Evolutionary conservation across 2,113 vertebrate species (phyloP).

Genomic region (Oncorhynchus kisutch): DNA sequence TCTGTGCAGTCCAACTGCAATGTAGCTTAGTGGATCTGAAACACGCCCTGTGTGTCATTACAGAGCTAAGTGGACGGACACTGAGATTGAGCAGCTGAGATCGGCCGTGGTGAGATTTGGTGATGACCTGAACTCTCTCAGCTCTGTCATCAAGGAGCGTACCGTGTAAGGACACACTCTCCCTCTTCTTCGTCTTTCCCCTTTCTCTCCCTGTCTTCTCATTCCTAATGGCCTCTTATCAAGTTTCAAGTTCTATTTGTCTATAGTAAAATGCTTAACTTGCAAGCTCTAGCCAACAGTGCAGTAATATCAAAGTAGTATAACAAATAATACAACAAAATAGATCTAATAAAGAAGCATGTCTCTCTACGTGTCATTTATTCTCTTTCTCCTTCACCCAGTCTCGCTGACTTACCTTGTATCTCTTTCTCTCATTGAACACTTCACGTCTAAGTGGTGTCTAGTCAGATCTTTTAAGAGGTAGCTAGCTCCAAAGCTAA

Average conservation of each 20-base stretch:
- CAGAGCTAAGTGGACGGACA: conserved; percentile 79
- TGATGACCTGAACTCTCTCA: conserved; percentile 76
- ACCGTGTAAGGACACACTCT: conserved; percentile 71
- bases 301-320: too few relatives aligned
- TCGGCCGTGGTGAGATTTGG: conserved; percentile 74
- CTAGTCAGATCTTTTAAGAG: too few relatives aligned
- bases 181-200: neutral
- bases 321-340: too few relatives aligned
- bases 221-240: too few relatives aligned
- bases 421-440: neutral
- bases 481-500: neutral
- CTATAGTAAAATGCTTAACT: too few relatives aligned
- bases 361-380: neutral
- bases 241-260: too few relatives aligned
- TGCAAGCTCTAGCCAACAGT: too few relatives aligned
- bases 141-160: conserved; percentile 77
- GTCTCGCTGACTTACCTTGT: neutral
- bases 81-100: conserved; percentile 77
- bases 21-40: neutral
- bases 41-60: conserved; percentile 30
- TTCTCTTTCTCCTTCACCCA: neutral
- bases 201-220: neutral
- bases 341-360: too few relatives aligned
- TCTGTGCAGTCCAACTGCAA: neutral
- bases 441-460: neutral